phyloP scores from a whole-genome alignment of 2,797 vertebrate genomes.

The Coranthus polyacanthus region DNA sequence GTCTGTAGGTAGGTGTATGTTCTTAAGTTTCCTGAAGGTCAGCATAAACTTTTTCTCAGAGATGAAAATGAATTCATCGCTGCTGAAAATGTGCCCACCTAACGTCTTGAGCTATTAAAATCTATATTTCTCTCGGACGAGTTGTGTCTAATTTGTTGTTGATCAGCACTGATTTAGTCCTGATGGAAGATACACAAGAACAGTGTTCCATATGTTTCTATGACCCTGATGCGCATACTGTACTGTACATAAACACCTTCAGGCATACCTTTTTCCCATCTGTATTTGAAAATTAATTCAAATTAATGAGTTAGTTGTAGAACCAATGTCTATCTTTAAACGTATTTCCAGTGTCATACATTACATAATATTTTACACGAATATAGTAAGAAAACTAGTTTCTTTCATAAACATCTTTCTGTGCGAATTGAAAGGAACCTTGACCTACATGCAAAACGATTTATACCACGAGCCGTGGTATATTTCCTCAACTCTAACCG shows the following conservation, averaged over 20 bases:
- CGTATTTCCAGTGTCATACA: not conserved
- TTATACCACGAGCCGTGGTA: too few species aligned
- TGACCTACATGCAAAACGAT: too few species aligned
- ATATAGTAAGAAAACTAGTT: too few species aligned
- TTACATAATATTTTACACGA: too few species aligned
- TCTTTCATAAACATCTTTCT: too few species aligned
- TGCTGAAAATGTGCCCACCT: slow-evolving; percentile 7
- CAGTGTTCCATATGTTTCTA: slow-evolving; percentile 36
- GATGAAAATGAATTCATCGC: slow-evolving; percentile 35
- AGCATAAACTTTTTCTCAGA: slow-evolving; percentile 35
- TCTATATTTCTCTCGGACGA: slow-evolving; percentile 4
- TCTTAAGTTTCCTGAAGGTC: slow-evolving; percentile 35
- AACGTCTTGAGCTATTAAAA: slow-evolving; percentile 4
- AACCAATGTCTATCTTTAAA: slow-evolving; percentile 2
- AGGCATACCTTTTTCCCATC: not conserved
- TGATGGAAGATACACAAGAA: slow-evolving; percentile 29
- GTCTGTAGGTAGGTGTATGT: slow-evolving; percentile 23
- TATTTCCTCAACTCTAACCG: too few species aligned
- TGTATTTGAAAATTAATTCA: too few species aligned
- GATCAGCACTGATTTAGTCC: not conserved
- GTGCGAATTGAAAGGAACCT: too few species aligned
- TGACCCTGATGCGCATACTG: slow-evolving; percentile 20
- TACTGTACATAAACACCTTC: not conserved
- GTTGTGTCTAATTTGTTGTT: slow-evolving; percentile 17
- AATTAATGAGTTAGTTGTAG: not conserved